A percentile compares a stretch with the other conserved stretches of the same genome.
Evolutionary conservation across 92 coral and sea anemone species (phyloP).

Genomic region (Zoanthus sociatus): DNA sequence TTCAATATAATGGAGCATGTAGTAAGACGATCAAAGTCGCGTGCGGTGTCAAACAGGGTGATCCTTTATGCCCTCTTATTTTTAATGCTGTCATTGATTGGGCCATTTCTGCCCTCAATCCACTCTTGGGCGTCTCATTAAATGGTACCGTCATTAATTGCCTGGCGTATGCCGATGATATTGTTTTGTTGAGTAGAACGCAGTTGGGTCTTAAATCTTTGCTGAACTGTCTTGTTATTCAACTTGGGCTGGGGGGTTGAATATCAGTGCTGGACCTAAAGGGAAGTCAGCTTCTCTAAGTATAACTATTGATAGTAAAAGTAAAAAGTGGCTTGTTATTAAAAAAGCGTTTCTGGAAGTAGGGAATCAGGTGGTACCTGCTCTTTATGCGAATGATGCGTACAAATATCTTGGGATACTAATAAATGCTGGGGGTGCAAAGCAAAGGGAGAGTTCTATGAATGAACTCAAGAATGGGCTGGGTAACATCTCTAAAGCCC

Average conservation of each 20-base stretch:
- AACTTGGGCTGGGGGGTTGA: not conserved
- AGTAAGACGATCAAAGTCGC: not conserved
- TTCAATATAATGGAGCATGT: too few species aligned
- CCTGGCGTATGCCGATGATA: too few species aligned
- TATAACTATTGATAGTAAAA: not conserved
- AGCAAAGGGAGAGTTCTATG: too few species aligned
- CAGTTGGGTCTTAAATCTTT: not conserved
- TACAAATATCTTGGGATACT: not conserved
- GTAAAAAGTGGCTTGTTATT: not conserved
- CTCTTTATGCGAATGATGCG: not conserved
- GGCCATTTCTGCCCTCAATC: not conserved
- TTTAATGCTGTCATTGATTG: not conserved
- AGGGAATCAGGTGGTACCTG: not conserved
- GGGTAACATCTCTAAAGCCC: too few species aligned
- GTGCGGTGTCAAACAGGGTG: not conserved
- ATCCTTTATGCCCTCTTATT: not conserved
- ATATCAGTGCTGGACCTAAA: not conserved
- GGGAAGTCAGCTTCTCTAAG: too few species aligned
- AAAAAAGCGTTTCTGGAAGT: not conserved
- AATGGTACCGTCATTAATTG: too few species aligned
- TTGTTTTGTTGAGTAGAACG: too few species aligned
- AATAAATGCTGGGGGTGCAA: too few species aligned
- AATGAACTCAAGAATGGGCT: too few species aligned
- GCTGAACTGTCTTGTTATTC: not conserved
- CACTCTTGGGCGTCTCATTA: not conserved